Percentiles rank a stretch among this genome's conserved stretches.
These are phyloP conservation scores for Tigriopus japonicus DNA, from an alignment of 1,140 invertebrate species.

Conservation along the genomic window DNA sequence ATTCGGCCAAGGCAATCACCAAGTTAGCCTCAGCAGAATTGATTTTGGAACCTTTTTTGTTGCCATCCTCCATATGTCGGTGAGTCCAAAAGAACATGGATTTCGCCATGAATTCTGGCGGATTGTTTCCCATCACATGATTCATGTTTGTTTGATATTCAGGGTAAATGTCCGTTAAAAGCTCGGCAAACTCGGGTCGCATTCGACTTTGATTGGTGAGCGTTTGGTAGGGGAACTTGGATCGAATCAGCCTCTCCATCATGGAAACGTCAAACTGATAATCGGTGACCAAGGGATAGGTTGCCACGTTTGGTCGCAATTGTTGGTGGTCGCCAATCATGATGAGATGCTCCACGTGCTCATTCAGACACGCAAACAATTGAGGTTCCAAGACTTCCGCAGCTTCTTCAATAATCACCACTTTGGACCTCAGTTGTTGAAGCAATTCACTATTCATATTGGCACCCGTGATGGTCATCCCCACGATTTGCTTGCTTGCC, in stretches of 20 bases:
- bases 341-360: constrained; percentile 53
- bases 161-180: constrained; percentile 18
- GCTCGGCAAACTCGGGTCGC: constrained; percentile 16
- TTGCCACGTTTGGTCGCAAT: constrained; percentile 41
- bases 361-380: constrained; percentile 46
- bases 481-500: constrained; percentile 30
- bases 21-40: background rate
- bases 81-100: constrained; percentile 18
- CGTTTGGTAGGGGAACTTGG: constrained; percentile 26
- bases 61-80: constrained; percentile 8
- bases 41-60: background rate
- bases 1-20: background rate
- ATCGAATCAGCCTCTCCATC: constrained; percentile 48
- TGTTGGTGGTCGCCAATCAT: constrained; percentile 65
- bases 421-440: constrained; percentile 36
- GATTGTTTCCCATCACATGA: constrained; percentile 14
- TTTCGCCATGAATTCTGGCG: constrained; percentile 15
- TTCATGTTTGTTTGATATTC: constrained; percentile 16
- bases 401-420: constrained; percentile 58
- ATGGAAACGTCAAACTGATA: constrained; percentile 46
- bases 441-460: constrained; percentile 43
- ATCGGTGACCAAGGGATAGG: constrained; percentile 34
- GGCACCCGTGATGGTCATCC: constrained; percentile 56
- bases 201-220: constrained; percentile 19
- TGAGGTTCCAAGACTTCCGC: constrained; percentile 63